Evolutionary conservation across 2,797 vertebrate genomes (phyloP).

Genomic region (Trachops cirrhosus): DNA sequence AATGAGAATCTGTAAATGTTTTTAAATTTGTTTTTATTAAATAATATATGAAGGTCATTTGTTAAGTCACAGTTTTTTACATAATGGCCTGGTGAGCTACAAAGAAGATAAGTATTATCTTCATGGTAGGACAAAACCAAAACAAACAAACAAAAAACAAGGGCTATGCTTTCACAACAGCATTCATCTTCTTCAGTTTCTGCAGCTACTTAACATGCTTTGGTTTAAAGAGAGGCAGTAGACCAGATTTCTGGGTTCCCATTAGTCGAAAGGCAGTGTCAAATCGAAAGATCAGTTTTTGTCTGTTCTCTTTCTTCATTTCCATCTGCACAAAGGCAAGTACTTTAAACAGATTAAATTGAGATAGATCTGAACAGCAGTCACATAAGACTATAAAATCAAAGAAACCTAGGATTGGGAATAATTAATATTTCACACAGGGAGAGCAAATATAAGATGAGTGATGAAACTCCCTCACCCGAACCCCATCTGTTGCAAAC

Average conservation of each 20-base stretch:
- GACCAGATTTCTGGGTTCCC: background rate
- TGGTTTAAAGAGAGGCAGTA: slow-evolving; percentile 25
- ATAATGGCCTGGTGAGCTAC: background rate
- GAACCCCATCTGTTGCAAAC: background rate
- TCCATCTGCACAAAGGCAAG: background rate
- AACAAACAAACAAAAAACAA: background rate
- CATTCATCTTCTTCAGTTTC: slow-evolving; percentile 45
- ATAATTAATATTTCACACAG: background rate
- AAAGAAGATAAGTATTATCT: slow-evolving; percentile 14
- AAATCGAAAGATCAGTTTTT: background rate
- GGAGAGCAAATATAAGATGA: background rate
- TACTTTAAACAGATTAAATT: background rate
- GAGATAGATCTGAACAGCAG: background rate
- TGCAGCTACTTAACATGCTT: slow-evolving; percentile 32
- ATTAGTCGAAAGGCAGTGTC: background rate
- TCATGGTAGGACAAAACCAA: slow-evolving; percentile 29
- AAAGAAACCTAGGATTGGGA: background rate
- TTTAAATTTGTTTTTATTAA: background rate
- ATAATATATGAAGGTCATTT: background rate
- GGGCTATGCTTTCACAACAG: background rate
- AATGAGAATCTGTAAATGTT: background rate
- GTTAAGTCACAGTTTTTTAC: slow-evolving; percentile 16
- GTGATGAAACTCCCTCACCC: background rate
- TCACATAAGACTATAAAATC: background rate
- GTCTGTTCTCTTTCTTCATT: background rate